These are phyloP conservation scores for Falco punctatus DNA, from an alignment of 2,113 vertebrate genomes.

Conservation along the genomic window DNA sequence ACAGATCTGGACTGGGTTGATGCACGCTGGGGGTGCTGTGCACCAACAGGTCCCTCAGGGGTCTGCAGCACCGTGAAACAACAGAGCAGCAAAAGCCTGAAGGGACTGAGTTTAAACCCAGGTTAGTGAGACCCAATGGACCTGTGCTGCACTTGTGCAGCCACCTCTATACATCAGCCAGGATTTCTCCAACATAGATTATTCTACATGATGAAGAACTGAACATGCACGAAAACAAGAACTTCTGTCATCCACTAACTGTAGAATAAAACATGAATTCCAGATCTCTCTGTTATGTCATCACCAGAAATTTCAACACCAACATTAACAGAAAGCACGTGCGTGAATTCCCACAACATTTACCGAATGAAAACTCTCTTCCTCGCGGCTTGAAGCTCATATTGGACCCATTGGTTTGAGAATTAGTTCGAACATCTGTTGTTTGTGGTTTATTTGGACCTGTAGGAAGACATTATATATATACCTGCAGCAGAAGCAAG, in stretches of 20 bases:
- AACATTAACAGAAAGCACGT: neutral
- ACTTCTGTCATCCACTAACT: neutral
- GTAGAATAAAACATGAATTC: neutral
- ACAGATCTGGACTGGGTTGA: neutral
- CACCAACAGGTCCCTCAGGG: neutral
- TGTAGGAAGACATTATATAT: neutral
- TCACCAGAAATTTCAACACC: neutral
- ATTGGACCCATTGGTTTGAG: slow-evolving; percentile 73
- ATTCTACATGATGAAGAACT: neutral
- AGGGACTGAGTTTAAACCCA: neutral
- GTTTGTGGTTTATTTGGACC: slow-evolving; percentile 67
- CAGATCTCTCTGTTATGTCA: neutral
- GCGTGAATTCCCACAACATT: neutral
- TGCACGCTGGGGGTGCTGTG: neutral
- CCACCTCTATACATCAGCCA: neutral
- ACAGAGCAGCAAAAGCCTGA: neutral
- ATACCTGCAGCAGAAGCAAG: neutral
- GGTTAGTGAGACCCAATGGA: neutral
- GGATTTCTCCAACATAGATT: neutral
- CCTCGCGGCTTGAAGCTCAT: slow-evolving; percentile 61
- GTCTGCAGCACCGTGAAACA: neutral
- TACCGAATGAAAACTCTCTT: slow-evolving; percentile 83
- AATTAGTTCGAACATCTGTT: slow-evolving; percentile 31
- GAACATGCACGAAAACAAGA: neutral
- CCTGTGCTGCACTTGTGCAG: neutral